Percentiles rank a stretch among this genome's conserved stretches.
Evolutionary conservation across 2,888 invertebrate genomes (phyloP).

Genomic region (Trichogramma dendrolimi): DNA sequence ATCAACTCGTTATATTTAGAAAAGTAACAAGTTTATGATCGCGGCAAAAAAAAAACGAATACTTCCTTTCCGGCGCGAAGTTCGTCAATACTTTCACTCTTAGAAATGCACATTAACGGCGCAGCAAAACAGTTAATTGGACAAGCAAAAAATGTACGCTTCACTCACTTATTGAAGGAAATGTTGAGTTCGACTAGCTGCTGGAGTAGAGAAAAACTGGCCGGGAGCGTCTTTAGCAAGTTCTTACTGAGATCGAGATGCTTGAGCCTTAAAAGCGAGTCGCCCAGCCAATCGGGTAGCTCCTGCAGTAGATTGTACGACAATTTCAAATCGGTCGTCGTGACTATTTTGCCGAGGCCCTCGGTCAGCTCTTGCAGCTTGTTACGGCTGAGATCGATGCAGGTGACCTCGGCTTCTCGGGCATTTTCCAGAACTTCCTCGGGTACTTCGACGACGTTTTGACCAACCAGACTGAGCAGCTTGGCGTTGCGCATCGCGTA

Average conservation of each 20-base stretch:
- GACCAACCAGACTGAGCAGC: slow-evolving; percentile 61
- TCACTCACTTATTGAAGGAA: slow-evolving; percentile 72
- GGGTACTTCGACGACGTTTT: slow-evolving; percentile 65
- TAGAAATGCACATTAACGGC: too few species aligned
- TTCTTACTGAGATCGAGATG: slow-evolving; percentile 76
- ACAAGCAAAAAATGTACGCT: slow-evolving; percentile 4
- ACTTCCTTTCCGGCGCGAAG: background rate
- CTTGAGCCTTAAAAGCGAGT: slow-evolving; percentile 60
- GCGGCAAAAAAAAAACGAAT: too few species aligned
- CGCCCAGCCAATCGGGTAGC: slow-evolving; percentile 63
- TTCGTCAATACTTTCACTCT: background rate
- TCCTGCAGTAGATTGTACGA: slow-evolving; percentile 65
- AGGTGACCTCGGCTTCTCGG: slow-evolving; percentile 65
- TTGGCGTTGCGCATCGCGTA: slow-evolving; percentile 59
- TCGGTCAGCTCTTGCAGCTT: slow-evolving; percentile 64
- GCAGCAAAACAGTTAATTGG: background rate
- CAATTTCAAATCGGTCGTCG: slow-evolving; percentile 65
- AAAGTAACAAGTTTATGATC: too few species aligned
- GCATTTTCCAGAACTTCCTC: slow-evolving; percentile 70
- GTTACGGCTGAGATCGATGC: slow-evolving; percentile 80
- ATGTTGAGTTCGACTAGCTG: slow-evolving; percentile 75
- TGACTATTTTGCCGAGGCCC: slow-evolving; percentile 55
- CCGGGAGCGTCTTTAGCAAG: slow-evolving; percentile 62
- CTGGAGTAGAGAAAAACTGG: slow-evolving; percentile 60
- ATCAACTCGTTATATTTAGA: too few species aligned